phyloP scores from a whole-genome alignment of 2,113 vertebrate species.

The Sylvia atricapilla region DNA sequence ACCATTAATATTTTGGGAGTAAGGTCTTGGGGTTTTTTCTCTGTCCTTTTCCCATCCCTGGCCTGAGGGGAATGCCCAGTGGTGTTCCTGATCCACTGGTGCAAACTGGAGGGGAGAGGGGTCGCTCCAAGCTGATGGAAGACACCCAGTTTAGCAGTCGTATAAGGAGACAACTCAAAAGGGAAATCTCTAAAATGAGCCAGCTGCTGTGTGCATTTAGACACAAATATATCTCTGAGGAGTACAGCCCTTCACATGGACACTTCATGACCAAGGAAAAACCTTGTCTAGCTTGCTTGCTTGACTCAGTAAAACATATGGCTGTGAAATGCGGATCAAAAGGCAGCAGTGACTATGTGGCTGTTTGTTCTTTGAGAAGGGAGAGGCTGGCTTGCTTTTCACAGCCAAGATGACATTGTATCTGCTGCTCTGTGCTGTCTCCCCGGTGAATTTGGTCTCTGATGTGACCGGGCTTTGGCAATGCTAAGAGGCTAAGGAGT shows the following conservation, averaged over 20 bases:
- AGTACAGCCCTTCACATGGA: neutral
- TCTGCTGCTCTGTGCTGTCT: neutral
- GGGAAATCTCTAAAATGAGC: neutral
- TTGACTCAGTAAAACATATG: constrained; percentile 5
- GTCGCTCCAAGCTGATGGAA: neutral
- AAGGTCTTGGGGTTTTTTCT: neutral
- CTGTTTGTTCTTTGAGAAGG: neutral
- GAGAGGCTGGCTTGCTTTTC: neutral
- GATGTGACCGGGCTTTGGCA: neutral
- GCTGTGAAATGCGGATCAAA: constrained; percentile 12
- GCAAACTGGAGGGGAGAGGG: neutral
- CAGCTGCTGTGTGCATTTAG: neutral
- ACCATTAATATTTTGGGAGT: neutral
- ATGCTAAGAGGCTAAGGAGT: neutral
- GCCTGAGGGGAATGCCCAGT: neutral
- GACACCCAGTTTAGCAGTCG: neutral
- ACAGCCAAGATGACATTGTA: neutral
- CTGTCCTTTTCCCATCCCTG: neutral
- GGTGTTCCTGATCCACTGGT: neutral
- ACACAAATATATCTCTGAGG: neutral
- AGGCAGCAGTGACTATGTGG: neutral
- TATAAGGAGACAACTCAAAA: neutral
- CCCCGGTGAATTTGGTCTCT: neutral
- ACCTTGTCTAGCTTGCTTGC: neutral
- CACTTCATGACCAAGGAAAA: neutral